Conservation (phyloP, 2,113 vertebrate genomes). For the Emydura subglobosa region DNA sequence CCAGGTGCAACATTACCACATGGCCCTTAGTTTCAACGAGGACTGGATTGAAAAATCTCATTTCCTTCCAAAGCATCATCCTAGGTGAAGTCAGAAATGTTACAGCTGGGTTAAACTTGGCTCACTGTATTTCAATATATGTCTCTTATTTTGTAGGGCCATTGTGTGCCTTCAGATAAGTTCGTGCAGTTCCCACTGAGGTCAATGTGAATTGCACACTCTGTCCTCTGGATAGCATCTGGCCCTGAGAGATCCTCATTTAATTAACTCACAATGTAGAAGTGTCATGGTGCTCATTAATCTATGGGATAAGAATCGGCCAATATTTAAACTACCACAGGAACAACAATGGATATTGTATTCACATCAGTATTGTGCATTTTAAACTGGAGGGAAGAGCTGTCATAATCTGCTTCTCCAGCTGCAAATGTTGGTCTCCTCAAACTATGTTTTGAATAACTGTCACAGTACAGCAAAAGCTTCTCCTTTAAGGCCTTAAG, state of each 20-base stretch:
- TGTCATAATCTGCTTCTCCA: conserved; percentile 57
- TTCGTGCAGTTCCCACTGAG: background rate
- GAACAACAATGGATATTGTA: conserved; percentile 41
- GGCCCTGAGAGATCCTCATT: background rate
- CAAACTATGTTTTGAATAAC: conserved; percentile 56
- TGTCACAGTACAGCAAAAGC: conserved; percentile 47
- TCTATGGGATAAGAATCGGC: background rate
- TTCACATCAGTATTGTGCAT: conserved; percentile 16
- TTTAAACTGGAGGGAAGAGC: conserved; percentile 63
- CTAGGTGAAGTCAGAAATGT: background rate
- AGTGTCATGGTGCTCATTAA: background rate
- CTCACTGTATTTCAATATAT: background rate
- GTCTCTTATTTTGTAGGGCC: background rate
- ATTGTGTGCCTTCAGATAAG: background rate
- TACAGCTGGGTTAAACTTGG: background rate
- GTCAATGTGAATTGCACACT: background rate
- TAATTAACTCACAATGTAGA: conserved; percentile 15
- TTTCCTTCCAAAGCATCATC: background rate
- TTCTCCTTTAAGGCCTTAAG: conserved; percentile 30
- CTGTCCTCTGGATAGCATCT: background rate
- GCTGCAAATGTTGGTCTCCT: background rate
- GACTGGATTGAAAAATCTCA: background rate
- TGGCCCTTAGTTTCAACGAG: background rate
- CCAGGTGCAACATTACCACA: background rate
- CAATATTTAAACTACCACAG: background rate